phyloP scores from a whole-genome alignment of 2,888 invertebrate genomes.

The Alloscopus bannaensis region DNA sequence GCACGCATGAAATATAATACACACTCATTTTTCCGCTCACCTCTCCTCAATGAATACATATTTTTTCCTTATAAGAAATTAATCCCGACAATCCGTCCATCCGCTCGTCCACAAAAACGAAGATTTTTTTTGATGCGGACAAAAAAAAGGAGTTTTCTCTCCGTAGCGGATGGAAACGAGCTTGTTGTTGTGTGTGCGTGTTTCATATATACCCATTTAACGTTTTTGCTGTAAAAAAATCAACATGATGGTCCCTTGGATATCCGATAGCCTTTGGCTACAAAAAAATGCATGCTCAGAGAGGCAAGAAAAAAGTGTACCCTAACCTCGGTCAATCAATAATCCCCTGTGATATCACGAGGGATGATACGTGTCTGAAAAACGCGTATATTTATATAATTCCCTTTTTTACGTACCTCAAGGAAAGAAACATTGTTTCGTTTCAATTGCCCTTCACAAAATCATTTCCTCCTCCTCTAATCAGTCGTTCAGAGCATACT shows the following conservation, averaged over 20 bases:
- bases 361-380: neutral
- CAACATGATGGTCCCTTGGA: neutral
- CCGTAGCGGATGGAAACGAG: neutral
- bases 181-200: neutral
- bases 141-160: neutral
- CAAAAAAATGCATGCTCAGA: conserved; percentile 3
- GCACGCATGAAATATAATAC: conserved; percentile 3
- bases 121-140: too few species aligned
- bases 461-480: neutral
- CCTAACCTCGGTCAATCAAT: conserved; percentile 58
- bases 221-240: neutral
- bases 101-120: conserved; percentile 14
- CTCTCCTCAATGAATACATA: neutral
- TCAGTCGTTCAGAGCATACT: neutral
- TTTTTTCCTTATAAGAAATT: conserved; percentile 20
- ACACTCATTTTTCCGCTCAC: neutral
- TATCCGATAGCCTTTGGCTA: conserved; percentile 49
- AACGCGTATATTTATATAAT: neutral
- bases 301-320: conserved; percentile 12
- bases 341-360: conserved; percentile 12
- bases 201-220: neutral
- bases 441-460: neutral
- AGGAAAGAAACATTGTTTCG: neutral
- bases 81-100: conserved; percentile 52
- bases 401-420: neutral